Evolutionary conservation across 2,888 invertebrate species (phyloP), one percentile per base, ranked within the genome.

Genomic region (Aleiodes testaceus): DNA sequence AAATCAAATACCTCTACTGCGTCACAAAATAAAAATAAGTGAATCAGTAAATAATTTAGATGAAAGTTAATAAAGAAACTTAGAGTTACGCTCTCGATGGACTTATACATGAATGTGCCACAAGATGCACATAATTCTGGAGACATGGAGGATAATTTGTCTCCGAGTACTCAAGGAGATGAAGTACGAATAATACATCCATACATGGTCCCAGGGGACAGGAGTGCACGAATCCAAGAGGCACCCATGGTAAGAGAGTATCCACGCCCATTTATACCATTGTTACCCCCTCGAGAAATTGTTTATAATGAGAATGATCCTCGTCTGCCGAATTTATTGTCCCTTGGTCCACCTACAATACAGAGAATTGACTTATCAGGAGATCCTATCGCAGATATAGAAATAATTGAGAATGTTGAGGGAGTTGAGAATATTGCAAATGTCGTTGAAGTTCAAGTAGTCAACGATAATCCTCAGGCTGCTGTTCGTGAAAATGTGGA

Each of bases 331-430:
- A 26, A 26, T 26, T 26, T 26, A 3, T 3, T 5, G 26, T 1
- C 26, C 1, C 36, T 36, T 0, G 9, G 36, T 6, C 14, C 55
- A 12, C 55, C 36, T 5, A 36, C 42, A 42, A 59, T 59, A 7
- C n/a, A 16, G 12, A 3, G n/a, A 1, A 20, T 53, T 14, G 53
- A 47, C 12, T 2, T 68, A 2, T 26, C 26, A 14, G 22, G n/a
- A 6, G 30, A n/a, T n/a, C n/a, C 20, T n/a, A 59, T 53, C 3
- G 68, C 18, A 4, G 42, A 55, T 12, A 26, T 55, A n/a, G 59
- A 68, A 16, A 59, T 55, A 3, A 16, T 14, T 7, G 59, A 68
- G 16, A 45, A 64, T 11, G 64, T 64, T 12, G 45, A 59, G 12
- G 44, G 20, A 3, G 64, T 64, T 12, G 64, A 64, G 26, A 50